These are phyloP conservation scores for Cataglyphis rosenhaueri DNA, from an alignment of 2,888 invertebrate genomes.

Conservation along the genomic window DNA sequence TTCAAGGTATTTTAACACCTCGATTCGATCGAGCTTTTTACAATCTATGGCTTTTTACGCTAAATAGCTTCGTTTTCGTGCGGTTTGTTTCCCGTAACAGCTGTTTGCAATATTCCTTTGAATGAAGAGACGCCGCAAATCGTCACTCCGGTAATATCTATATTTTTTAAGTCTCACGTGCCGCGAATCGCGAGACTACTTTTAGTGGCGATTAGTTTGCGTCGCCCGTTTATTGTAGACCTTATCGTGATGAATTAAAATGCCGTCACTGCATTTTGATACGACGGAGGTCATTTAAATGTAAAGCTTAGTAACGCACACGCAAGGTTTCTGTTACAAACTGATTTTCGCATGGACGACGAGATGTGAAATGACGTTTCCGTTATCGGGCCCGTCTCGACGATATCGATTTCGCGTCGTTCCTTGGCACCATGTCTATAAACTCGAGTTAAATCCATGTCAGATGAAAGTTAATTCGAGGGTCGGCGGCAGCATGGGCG, in stretches of 20 bases:
- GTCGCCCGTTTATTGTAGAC: neutral
- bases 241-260: conserved; percentile 38
- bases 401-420: conserved; percentile 33
- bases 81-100: conserved; percentile 15
- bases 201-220: conserved; percentile 37
- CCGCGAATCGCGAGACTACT: conserved; percentile 13
- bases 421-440: conserved; percentile 7
- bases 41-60: neutral
- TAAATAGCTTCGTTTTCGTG: conserved; percentile 46
- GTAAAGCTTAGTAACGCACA: conserved; percentile 24
- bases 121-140: neutral
- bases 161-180: conserved; percentile 24
- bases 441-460: conserved; percentile 12
- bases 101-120: conserved; percentile 3
- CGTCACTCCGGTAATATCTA: neutral
- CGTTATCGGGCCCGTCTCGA: neutral
- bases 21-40: conserved; percentile 28
- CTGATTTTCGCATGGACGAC: conserved; percentile 30
- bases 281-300: conserved; percentile 41
- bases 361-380: conserved; percentile 11
- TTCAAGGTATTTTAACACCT: conserved; percentile 31
- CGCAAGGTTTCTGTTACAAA: conserved; percentile 31
- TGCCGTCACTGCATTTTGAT: conserved; percentile 23
- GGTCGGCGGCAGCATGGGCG: neutral
- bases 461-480: conserved; percentile 34